Base-by-base conservation (phyloP, 2,888 invertebrate genomes). In the Cheilosia variabilis region DNA sequence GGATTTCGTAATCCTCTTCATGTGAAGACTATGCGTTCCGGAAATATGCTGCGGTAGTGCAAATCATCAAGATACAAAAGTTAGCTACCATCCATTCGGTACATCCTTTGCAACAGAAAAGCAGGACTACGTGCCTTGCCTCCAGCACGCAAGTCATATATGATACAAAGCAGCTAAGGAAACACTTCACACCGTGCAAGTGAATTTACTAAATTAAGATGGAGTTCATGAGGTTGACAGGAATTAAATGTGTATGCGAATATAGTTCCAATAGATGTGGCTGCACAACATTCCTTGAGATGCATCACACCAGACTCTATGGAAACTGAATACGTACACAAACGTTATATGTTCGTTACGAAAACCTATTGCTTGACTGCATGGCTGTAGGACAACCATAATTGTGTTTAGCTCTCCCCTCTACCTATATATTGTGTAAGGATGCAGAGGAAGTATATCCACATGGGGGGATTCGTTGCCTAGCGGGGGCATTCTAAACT, bases 21-120 rank as follows among this genome's bases (percentile, higher is more conserved):
- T 62, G 62, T 62, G 45, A 72, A 62, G 55, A 68, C 66, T 47
- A 37, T 37, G 27, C 71, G 55, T 57, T 68, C 81, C 66, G 86
- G 81, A 76, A 77, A 86, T 76, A 60, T 81, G 72, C 45, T 55
- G 66, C 53, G 62, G 37, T 58, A 72, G 81, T 68, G 76, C 76
- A 86, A 86, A 86, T 86, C 76, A 86, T 81, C 76, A 76, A 81
- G 72, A 81, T 50, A 86, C 76, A 81, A 86, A 86, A 81, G 71
- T 76, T 81, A 57, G 37, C 55, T 34, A 47, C 41, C 58, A 57
- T 52, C 52, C 31, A 9, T 66, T 65, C 52, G 41, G 53, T 63
- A 31, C 9, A 80, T 72, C 86, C 60, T 71, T 52, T 63, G 81
- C 76, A 76, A 17, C 31, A 41, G 47, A 72, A 47, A 57, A 57